phyloP scores from a whole-genome alignment of 2,113 vertebrate species.

The Dicerorhinus sumatrensis region DNA sequence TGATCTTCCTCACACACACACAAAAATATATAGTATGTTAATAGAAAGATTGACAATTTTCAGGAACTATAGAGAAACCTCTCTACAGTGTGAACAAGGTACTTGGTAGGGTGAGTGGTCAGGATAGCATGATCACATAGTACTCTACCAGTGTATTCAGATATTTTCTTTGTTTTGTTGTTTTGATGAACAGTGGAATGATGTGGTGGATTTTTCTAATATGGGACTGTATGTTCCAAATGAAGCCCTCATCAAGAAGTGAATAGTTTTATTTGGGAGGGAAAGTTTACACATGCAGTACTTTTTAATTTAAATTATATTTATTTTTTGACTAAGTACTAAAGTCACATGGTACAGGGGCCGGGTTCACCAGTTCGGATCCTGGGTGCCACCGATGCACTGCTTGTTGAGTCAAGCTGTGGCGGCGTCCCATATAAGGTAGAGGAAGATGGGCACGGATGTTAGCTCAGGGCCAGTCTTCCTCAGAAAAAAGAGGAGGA shows the following conservation, averaged over 20 bases:
- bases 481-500: too few species aligned
- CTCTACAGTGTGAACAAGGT: background rate
- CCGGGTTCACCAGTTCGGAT: too few species aligned
- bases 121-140: background rate
- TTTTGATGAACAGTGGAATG: background rate
- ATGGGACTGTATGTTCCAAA: background rate
- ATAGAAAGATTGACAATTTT: background rate
- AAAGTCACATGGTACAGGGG: background rate
- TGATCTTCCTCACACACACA: too few species aligned
- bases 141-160: background rate
- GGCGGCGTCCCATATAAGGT: too few species aligned
- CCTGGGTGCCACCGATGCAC: too few species aligned
- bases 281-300: background rate
- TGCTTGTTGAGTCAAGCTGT: too few species aligned
- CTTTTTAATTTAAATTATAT: background rate
- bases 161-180: background rate
- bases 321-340: slow-evolving; percentile 5
- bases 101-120: background rate
- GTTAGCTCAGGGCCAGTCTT: too few species aligned
- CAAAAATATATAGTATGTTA: background rate
- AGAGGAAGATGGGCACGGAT: too few species aligned
- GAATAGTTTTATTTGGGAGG: background rate
- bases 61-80: background rate
- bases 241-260: background rate
- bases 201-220: background rate